Base-by-base conservation (phyloP, 2,888 invertebrate species). In the Hoplodrina ambigua region DNA sequence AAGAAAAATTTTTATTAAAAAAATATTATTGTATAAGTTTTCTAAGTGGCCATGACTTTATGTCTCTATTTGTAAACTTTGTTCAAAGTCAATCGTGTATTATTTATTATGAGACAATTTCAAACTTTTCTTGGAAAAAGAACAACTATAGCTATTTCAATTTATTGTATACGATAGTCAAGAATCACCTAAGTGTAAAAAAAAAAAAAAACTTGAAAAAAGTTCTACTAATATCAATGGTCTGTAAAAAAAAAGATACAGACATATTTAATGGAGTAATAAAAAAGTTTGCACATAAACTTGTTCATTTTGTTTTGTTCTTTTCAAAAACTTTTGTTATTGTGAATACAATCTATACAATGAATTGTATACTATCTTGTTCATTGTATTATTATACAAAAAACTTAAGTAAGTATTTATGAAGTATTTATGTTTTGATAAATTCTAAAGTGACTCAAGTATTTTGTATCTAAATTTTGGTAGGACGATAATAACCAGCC, bases 221-320 rank as follows among this genome's bases (percentile, higher is more conserved):
- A 33, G 17, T 57, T 49, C 13, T 0, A 55, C 25, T 70, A 11
- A 10, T 70, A 17, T 56, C 37, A 78, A 71, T 52, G 46, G 20
- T 52, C 0, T 44, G 78, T 78, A 57, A 57, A 78, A 64, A 70
- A 50, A 55, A 61, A 60, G 41, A 25, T 57, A 71, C 56, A 71
- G 20, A 50, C 17, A 20, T 56, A 70, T 52, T 77, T 77, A 53
- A 78, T 57, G 13, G 20, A 30, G 30, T 17, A 52, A 52, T 44
- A 57, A 57, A 52, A 52, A 71, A 78, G 52, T 71, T 78, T 30
- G 17, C 6, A 30, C 20, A 57, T 61, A 6, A 58, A 71, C 6
- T 61, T 0, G n/a, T 7, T 49, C 0, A 41, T 53, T 41, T 78
- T 52, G 60, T 53, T 71, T 71, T 52, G 44, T 52, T 60, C 7